A percentile compares a stretch with the other conserved stretches of the same genome.
phyloP scores from a whole-genome alignment of 2,888 invertebrate genomes.

The Eledona agricola region DNA sequence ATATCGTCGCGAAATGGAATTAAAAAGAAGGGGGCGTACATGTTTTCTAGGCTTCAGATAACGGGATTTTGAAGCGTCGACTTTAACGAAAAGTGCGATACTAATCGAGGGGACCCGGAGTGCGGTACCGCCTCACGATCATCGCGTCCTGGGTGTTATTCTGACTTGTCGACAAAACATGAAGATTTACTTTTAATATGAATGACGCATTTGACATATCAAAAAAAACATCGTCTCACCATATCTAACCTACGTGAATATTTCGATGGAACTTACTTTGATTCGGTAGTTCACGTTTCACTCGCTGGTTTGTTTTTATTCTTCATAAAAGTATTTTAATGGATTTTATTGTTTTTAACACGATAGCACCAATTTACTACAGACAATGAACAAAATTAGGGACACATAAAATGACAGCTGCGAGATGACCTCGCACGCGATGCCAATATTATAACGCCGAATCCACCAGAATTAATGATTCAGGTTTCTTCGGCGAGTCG shows the following conservation, averaged over 20 bases:
- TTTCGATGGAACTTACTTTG: slow-evolving; percentile 38
- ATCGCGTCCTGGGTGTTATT: slow-evolving; percentile 42
- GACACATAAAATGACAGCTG: slow-evolving; percentile 48
- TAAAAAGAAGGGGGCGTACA: slow-evolving; percentile 50
- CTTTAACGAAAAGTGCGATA: slow-evolving; percentile 43
- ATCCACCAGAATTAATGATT: no score
- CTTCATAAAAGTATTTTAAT: slow-evolving; percentile 51
- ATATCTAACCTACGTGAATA: slow-evolving; percentile 58
- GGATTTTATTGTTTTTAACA: slow-evolving; percentile 42
- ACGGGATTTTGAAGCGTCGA: slow-evolving; percentile 47
- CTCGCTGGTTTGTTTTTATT: slow-evolving; percentile 44
- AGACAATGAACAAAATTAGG: slow-evolving; percentile 51
- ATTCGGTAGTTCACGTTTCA: slow-evolving; percentile 48
- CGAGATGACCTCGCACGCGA: background rate
- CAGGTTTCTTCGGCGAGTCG: no score
- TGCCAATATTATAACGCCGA: slow-evolving; percentile 8
- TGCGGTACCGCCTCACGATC: no score
- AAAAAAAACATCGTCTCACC: slow-evolving; percentile 57
- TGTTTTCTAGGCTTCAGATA: slow-evolving; percentile 34
- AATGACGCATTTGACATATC: slow-evolving; percentile 61
- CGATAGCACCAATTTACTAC: slow-evolving; percentile 49
- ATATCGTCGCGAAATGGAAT: slow-evolving; percentile 1
- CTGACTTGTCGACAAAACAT: slow-evolving; percentile 40
- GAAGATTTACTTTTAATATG: slow-evolving; percentile 44
- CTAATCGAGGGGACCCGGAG: slow-evolving; percentile 35